Evolutionary conservation across 23 tunicate genomes (phyloP).

Genomic region (Pegea sp.): DNA sequence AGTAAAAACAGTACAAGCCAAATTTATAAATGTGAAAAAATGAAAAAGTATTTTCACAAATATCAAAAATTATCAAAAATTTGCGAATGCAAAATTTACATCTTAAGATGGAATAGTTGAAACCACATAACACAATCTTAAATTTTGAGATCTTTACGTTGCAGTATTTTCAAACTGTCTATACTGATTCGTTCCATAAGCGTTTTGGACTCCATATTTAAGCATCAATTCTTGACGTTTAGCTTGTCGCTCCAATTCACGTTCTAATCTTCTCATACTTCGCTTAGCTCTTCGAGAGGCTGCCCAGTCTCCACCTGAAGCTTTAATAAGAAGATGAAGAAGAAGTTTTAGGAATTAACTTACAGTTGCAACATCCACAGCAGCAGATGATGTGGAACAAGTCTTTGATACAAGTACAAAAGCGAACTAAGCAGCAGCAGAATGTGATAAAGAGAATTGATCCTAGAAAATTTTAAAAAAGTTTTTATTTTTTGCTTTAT

Average conservation of each 20-base stretch:
- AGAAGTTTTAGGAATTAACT: background rate
- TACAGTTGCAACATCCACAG: constrained; percentile 5
- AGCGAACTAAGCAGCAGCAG: constrained; percentile 17
- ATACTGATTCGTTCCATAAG: constrained; percentile 7
- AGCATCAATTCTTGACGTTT: constrained; percentile 16
- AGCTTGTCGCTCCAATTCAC: constrained; percentile 12
- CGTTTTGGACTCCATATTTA: constrained; percentile 15
- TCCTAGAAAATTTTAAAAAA: constrained; percentile 2
- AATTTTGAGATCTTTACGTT: too few species aligned
- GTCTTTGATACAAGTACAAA: constrained; percentile 17
- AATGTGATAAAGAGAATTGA: constrained; percentile 3
- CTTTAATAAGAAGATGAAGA: too few species aligned
- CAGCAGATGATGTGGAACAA: constrained; percentile 13
- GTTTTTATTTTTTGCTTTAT: too few species aligned
- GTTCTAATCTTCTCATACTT: constrained; percentile 7
- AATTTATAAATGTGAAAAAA: too few species aligned
- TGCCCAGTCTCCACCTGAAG: background rate
- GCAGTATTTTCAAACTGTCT: too few species aligned
- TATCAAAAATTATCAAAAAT: too few species aligned
- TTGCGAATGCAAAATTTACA: too few species aligned
- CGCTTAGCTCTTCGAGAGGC: constrained; percentile 2
- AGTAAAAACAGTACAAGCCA: too few species aligned
- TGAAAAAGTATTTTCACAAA: too few species aligned
- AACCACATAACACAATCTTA: too few species aligned
- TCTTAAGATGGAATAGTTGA: too few species aligned